Conservation (phyloP, 53 echinoderm and acorn worm genomes). For the Paelopatides confundens region DNA sequence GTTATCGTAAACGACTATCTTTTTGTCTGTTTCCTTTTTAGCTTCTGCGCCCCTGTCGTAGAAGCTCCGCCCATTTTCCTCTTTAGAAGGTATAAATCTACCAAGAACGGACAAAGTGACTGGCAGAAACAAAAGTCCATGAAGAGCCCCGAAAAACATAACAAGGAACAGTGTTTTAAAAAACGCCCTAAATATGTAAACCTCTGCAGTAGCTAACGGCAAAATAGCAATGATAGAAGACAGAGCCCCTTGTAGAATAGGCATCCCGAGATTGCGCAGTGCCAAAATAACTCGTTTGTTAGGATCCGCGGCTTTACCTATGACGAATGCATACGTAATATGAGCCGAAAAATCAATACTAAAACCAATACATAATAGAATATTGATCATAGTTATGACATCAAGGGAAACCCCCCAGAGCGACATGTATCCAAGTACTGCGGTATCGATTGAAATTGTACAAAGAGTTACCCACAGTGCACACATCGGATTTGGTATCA, state of each 20-base stretch:
- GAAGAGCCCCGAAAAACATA: conserved; percentile 86
- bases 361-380: conserved; percentile 94
- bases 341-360: conserved; percentile 97
- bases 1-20: not conserved
- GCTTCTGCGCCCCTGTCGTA: conserved; percentile 4
- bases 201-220: conserved; percentile 64
- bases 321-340: conserved; percentile 89
- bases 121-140: conserved; percentile 91
- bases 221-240: conserved; percentile 84
- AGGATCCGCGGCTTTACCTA: conserved; percentile 55
- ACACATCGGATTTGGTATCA: conserved; percentile 97
- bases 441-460: conserved; percentile 79
- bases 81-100: conserved; percentile 64
- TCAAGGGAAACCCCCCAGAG: conserved; percentile 91
- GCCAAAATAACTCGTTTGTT: conserved; percentile 77
- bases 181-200: conserved; percentile 87
- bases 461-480: conserved; percentile 81
- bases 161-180: conserved; percentile 96
- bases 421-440: conserved; percentile 90
- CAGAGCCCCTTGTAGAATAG: conserved; percentile 90
- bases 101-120: conserved; percentile 74
- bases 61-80: conserved; percentile 13
- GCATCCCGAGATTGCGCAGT: conserved; percentile 83
- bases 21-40: not conserved
- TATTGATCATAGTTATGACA: conserved; percentile 86